Evolutionary conservation across 2,797 vertebrate genomes (phyloP), one percentile per base, ranked within the genome.

Genomic region (Ciconia nigra): DNA sequence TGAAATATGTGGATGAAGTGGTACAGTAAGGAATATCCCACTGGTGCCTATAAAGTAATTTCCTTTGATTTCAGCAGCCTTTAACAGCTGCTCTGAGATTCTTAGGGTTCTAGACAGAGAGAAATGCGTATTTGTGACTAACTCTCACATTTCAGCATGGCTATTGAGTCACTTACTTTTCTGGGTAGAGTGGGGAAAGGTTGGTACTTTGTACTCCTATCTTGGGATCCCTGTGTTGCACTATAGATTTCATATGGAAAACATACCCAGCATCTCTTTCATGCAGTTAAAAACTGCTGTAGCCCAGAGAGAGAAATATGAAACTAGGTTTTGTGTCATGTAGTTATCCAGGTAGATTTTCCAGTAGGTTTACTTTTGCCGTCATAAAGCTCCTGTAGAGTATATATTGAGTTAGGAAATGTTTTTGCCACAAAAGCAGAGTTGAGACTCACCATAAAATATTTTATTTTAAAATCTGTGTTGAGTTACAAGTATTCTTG

Each of bases 321-420:
- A 83, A 90, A 46, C 67, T 65, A 57, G 10, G 8, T 65, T 95
- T 93, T 92, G 49, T 95, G 74, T 81, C 51, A 13, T 15, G 37
- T 39, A 61, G 66, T 89, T 89, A 51, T 35, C 41, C 35, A 73
- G 67, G 78, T 73, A 42, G 83, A 71, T 90, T 90, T 94, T 96
- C 78, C 52, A 51, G 52, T 85, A 94, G 67, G 61, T 89, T 93
- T 89, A 66, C 69, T 96, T 95, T 51, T 89, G 76, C 70, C 28
- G 37, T 94, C 41, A 35, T 84, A 87, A 93, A 84, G 83, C 57
- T 94, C 69, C 62, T 33, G 15, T 29, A 51, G 65, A 89, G 18
- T 51, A 28, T 65, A 37, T 71, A 88, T 22, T 65, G 69, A 77
- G 58, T 92, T 87, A 57, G 71, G 78, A 87, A 92, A 88, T 88